Conservation (phyloP, 2,888 invertebrate species). For the Monochamus alternatus region DNA sequence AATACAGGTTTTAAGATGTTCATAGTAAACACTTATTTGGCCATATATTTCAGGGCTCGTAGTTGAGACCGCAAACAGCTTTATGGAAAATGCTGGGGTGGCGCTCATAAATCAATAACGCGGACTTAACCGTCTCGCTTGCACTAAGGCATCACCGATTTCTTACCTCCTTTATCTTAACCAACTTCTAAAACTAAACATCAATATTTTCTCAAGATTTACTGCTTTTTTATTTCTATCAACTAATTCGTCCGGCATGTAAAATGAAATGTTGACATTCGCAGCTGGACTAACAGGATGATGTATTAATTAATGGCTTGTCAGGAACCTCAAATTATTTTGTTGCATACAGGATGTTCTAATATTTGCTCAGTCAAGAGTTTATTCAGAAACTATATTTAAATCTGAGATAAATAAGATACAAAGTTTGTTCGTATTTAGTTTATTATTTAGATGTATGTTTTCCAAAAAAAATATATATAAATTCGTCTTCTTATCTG, state of each 20-base stretch:
- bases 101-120: constrained; percentile 77
- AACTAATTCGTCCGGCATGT: constrained; percentile 37
- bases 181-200: constrained; percentile 58
- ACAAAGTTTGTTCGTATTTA: no score
- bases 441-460: no score
- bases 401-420: no score
- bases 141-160: constrained; percentile 51
- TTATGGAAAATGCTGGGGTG: constrained; percentile 72
- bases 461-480: no score
- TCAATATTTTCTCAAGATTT: constrained; percentile 59
- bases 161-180: constrained; percentile 63
- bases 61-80: constrained; percentile 71
- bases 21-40: constrained; percentile 71
- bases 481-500: no score
- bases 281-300: no score
- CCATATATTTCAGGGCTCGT: constrained; percentile 70
- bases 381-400: no score
- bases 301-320: no score
- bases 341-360: no score
- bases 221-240: constrained; percentile 55
- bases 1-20: constrained; percentile 70
- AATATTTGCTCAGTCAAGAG: no score
- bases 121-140: constrained; percentile 64
- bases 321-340: no score
- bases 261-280: constrained; percentile 9